Base-by-base conservation (phyloP, 2,113 vertebrate genomes). In the Maccullochella peelii region DNA sequence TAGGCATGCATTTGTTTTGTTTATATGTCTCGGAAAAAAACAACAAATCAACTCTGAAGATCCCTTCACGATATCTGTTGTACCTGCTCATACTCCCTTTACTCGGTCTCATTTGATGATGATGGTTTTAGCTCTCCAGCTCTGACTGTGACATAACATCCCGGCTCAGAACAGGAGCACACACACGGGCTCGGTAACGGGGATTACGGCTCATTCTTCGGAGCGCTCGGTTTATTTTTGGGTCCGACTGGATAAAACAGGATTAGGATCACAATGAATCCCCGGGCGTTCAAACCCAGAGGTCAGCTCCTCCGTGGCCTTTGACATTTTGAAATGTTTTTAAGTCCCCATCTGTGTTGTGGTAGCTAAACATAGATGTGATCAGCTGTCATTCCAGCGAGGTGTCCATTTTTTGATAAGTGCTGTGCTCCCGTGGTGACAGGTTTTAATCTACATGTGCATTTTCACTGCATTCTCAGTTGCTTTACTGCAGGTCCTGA, bases 211-310 rank as follows among this genome's bases (percentile, higher is more conserved):
- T 91, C 89, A 89, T 91, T 93, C 86, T 93, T 90, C 84, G 78
- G 80, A 90, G 92, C 85, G 27, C 82, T 78, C 21, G 62, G 89
- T 93, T 94, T 95, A 94, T 95, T 95, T 94, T 95, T 86, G 88
- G 90, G 89, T 88, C 72, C 44, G 73, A 81, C 69, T 88, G 91
- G 92, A 94, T 94, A 88, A 91, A 92, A 91, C 85, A 27, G 91
- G 92, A 94, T 95, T 95, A 95, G 86, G 84, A 85, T 92, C 82
- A 92, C 91, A 94, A 94, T 94, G 92, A 95, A 91, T 93, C 87
- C 69, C 49, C 20, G 27, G 84, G 86, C 78, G 77, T 76, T 87
- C 63, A 20, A 79, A 77, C 77, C 72, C 78, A 54, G 86, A 82
- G 89, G 83, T 86, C 85, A 82, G 78, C 76, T 84, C 65, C 88